Conservation (phyloP, 2,888 invertebrate species). For the Sminthurinus aureus region DNA sequence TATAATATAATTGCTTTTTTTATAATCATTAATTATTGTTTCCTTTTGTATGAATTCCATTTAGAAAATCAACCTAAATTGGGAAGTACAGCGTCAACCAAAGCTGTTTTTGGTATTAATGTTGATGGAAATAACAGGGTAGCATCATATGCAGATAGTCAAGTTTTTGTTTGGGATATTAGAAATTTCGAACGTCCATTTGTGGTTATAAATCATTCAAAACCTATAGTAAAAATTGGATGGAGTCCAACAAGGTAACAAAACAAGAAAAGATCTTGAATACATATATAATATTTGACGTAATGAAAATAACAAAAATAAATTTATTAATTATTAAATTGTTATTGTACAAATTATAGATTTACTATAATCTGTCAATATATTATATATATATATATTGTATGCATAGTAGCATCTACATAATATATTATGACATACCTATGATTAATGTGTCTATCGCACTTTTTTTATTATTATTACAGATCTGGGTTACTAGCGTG, state of each 20-base stretch:
- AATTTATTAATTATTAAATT: too few species aligned
- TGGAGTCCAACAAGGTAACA: slow-evolving; percentile 89
- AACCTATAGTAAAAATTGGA: slow-evolving; percentile 76
- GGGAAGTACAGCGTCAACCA: slow-evolving; percentile 68
- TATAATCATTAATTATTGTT: slow-evolving; percentile 8
- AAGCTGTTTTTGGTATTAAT: slow-evolving; percentile 83
- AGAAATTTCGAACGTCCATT: slow-evolving; percentile 86
- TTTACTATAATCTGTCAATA: too few species aligned
- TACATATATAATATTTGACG: too few species aligned
- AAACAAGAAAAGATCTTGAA: too few species aligned
- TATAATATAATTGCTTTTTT: slow-evolving; percentile 10
- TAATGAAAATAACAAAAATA: too few species aligned
- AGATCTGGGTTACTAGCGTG: slow-evolving; percentile 71
- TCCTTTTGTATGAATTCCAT: neutral
- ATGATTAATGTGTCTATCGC: too few species aligned
- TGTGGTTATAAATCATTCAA: slow-evolving; percentile 73
- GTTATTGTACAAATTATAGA: too few species aligned
- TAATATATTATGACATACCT: slow-evolving; percentile 26
- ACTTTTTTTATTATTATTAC: too few species aligned
- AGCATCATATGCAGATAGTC: slow-evolving; percentile 83
- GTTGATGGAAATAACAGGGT: slow-evolving; percentile 82
- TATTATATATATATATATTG: neutral
- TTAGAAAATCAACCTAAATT: slow-evolving; percentile 56
- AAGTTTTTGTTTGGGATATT: slow-evolving; percentile 87
- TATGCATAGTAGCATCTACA: neutral